These are phyloP conservation scores for Pseudopleuronectes americanus DNA, from an alignment of 2,797 vertebrate genomes.

Conservation along the genomic window DNA sequence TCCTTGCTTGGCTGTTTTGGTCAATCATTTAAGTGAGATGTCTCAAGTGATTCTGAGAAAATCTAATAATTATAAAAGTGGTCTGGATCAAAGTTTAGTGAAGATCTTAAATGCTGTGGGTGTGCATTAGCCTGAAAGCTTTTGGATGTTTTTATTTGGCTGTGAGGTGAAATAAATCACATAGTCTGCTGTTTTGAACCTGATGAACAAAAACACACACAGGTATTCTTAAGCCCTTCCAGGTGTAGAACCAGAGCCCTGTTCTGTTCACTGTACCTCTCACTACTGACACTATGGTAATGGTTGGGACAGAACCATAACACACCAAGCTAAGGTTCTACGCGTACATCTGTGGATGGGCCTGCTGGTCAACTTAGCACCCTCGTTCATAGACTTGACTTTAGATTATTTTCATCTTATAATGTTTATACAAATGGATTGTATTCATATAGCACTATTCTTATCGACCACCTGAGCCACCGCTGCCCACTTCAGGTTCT, in stretches of 20 bases:
- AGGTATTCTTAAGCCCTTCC: conserved; percentile 48
- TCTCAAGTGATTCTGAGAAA: too few species aligned
- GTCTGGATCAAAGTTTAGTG: conserved; percentile 17
- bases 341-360: conserved; percentile 16
- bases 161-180: conserved; percentile 59
- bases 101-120: conserved; percentile 10
- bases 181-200: conserved; percentile 46
- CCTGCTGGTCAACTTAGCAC: too few species aligned
- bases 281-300: conserved; percentile 33
- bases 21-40: too few species aligned
- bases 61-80: neutral
- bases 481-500: too few species aligned
- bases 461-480: too few species aligned
- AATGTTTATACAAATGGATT: too few species aligned
- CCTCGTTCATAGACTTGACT: too few species aligned
- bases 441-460: too few species aligned
- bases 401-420: too few species aligned
- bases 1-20: too few species aligned
- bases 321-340: conserved; percentile 29
- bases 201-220: conserved; percentile 43
- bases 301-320: conserved; percentile 20
- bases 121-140: conserved; percentile 18
- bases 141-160: conserved; percentile 56
- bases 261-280: conserved; percentile 48
- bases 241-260: conserved; percentile 46